These are phyloP conservation scores for Pherbina coryleti DNA, from an alignment of 2,888 invertebrate species.

Conservation along the genomic window DNA sequence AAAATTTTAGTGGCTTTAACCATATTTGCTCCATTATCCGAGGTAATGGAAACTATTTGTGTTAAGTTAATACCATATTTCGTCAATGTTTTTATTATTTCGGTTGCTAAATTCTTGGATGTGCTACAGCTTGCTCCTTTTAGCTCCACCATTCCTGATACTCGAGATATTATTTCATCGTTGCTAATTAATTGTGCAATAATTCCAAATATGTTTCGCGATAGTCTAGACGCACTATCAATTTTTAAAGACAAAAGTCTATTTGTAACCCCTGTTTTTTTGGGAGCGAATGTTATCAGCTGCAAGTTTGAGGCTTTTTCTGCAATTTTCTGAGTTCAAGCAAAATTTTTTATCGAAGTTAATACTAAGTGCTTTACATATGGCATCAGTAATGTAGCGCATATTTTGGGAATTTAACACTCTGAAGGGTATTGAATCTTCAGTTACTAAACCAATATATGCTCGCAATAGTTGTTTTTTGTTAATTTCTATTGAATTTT, in stretches of 20 bases:
- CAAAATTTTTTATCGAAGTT: too few species aligned
- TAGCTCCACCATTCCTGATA: constrained; percentile 44
- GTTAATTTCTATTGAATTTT: constrained; percentile 22
- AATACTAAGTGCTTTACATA: constrained; percentile 28
- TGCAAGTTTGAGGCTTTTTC: background rate
- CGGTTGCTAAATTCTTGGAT: constrained; percentile 30
- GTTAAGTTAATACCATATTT: constrained; percentile 42
- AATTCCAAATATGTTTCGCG: constrained; percentile 29
- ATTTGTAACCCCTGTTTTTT: too few species aligned
- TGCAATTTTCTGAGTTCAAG: background rate
- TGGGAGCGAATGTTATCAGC: too few species aligned
- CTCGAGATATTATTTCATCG: constrained; percentile 37
- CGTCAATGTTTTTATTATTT: constrained; percentile 36
- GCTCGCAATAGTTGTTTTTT: constrained; percentile 33
- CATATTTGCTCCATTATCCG: constrained; percentile 45
- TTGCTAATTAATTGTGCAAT: constrained; percentile 1
- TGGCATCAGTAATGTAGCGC: constrained; percentile 35
- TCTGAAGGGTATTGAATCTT: constrained; percentile 44
- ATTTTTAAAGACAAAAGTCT: too few species aligned
- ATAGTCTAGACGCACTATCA: constrained; percentile 37
- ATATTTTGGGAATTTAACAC: constrained; percentile 44
- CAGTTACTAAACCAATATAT: constrained; percentile 45
- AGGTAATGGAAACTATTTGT: constrained; percentile 45
- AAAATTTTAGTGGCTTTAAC: constrained; percentile 38
- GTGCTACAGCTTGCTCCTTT: constrained; percentile 27